Evolutionary conservation across 2,888 invertebrate genomes (phyloP).

Genomic region (Xanthorhoe spadicearia): DNA sequence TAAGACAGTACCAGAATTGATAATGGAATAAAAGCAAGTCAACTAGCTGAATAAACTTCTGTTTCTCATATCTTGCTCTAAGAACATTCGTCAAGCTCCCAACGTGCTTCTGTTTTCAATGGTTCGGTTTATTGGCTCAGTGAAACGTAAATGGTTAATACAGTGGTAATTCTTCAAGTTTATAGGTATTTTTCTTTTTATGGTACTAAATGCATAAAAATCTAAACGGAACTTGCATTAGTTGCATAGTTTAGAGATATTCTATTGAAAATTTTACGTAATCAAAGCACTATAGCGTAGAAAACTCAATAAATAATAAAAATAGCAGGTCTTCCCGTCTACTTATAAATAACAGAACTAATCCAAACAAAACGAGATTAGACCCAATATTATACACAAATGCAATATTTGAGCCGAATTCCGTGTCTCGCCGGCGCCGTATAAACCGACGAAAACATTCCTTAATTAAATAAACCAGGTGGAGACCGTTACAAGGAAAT

Average conservation of each 20-base stretch:
- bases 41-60: background rate
- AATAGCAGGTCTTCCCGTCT: background rate
- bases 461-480: slow-evolving; percentile 74
- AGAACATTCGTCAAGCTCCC: slow-evolving; percentile 19
- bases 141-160: background rate
- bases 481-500: slow-evolving; percentile 60
- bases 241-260: too few relatives aligned
- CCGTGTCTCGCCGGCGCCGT: slow-evolving; percentile 49
- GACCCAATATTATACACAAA: slow-evolving; percentile 56
- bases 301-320: background rate
- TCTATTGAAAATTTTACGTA: too few relatives aligned
- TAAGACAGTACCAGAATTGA: too few relatives aligned
- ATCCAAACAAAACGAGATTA: slow-evolving; percentile 50
- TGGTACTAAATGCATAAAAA: background rate
- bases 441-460: slow-evolving; percentile 60
- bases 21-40: too few relatives aligned
- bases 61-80: background rate
- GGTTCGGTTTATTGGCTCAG: slow-evolving; percentile 7
- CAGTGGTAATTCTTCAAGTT: background rate
- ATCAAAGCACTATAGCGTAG: too few relatives aligned
- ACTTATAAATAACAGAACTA: slow-evolving; percentile 43
- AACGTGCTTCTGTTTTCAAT: slow-evolving; percentile 6
- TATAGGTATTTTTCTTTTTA: background rate
- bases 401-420: slow-evolving; percentile 56
- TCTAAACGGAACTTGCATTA: too few relatives aligned